Base-by-base conservation (phyloP, 2,888 invertebrate genomes). In the Rhamnusium bicolor region DNA sequence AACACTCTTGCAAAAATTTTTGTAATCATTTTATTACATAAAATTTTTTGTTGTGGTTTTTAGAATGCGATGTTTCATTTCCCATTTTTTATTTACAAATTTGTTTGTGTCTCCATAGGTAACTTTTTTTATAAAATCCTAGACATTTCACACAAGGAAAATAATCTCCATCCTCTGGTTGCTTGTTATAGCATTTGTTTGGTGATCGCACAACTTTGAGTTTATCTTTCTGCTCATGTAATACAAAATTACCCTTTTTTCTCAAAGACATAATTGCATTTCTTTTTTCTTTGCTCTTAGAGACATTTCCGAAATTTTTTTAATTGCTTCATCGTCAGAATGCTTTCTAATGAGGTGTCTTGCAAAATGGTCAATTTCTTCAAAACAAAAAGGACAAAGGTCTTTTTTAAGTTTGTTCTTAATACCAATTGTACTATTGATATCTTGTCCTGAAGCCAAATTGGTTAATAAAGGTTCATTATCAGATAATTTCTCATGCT, bases 71-170 rank as follows among this genome's bases (percentile, higher is more conserved):
- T n/a, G 47, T 14, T 14, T n/a, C 47, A 47, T 47, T 47, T 47
- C 47, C 47, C 16, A 47, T 47, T 47, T 47, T 47, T 47, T 10
- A 47, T n/a, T 61, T 62, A 40, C 62, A 54, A n/a, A 53, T 32
- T 51, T 69, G 60, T 56, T 54, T 62, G 53, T 69, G 69, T 60
- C 68, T 69, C 60, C 68, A 69, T 29, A 60, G 60, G 27, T 70
- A 70, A 40, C 62, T 54, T 58, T 70, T 62, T 63, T 70, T 70
- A 51, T 70, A 70, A 53, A 27, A 54, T 21, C 70, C 70, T 29
- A 63, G 62, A 27, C 70, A 63, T 7, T 32, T 54, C 46, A 54
- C 53, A 63, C 70, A 70, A n/a, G 70, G 70, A 46, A 54, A 58
- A 62, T 70, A 70, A 51, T 69, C 62, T n/a, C 47, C 47, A 47